Base-by-base conservation (phyloP, 2,888 invertebrate genomes). In the Pogonocherus hispidulus region DNA sequence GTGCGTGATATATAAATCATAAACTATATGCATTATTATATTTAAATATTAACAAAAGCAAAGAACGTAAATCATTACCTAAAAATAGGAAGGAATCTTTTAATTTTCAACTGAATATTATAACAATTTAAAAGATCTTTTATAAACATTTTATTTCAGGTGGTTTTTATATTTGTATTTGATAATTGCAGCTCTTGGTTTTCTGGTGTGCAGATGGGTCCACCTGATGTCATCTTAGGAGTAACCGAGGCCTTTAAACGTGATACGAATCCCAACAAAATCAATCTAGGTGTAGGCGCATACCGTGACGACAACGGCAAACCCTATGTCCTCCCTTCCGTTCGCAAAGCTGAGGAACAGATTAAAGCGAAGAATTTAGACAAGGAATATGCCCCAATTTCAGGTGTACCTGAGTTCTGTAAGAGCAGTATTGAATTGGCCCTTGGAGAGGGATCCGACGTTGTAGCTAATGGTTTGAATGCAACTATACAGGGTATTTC, bases 271-370 rank as follows among this genome's bases (percentile, higher is more conserved):
- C 91, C 96, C 0, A 96, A 96, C 78, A 99, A 99, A 87, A 94
- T 99, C 72, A 99, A 99, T 86, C 90, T 99, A 57, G 98, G 98
- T 69, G 97, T 92, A 2, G 97, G 97, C 69, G 98, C 99, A 6
- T 99, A 99, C 86, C 91, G 99, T 77, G 98, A 99, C 86, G 99
- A 99, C 83, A 91, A 94, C 81, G 98, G 98, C 60, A 98, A 99
- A 87, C 99, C 99, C 1, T 98, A 91, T 85, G 92, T 99, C 18
- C 88, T 99, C 65, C 96, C 97, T 19, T 93, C 93, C 84, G 98
- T 99, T 20, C 88, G 87, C 70, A 90, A 90, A 88, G 98, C 99
- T 3, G 98, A 98, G 86, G 90, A 93, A 71, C 88, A 89, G 52
- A 82, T 99, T 8, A 83, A 88, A 69, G 82, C 85, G 0, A 91